Evolutionary conservation across 2,888 invertebrate species (phyloP).

Genomic region (Tortricodes alternella): DNA sequence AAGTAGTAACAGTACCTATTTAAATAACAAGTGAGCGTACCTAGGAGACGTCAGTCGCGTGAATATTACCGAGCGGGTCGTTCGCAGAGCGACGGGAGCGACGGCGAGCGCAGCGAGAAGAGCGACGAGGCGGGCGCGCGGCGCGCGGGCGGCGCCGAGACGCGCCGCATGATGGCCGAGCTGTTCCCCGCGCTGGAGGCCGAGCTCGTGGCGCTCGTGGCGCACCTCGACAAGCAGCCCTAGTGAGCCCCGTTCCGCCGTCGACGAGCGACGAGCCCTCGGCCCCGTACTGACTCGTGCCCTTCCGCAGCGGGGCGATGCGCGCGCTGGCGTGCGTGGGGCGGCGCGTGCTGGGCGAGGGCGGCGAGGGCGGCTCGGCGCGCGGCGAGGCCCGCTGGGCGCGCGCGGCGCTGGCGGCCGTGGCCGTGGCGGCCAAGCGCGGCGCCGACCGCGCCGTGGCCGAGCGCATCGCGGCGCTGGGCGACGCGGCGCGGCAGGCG

Average conservation of each 20-base stretch:
- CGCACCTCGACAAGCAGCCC: conserved; percentile 92
- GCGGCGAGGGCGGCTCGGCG: conserved; percentile 86
- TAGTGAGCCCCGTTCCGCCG: conserved; percentile 86
- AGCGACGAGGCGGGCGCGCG: conserved; percentile 34
- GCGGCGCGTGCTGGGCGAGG: conserved; percentile 96
- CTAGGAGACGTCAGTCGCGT: too few species aligned
- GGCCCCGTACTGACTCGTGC: background rate
- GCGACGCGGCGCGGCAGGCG: conserved; percentile 78
- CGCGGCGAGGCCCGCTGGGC: conserved; percentile 57
- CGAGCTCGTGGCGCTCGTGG: conserved; percentile 93
- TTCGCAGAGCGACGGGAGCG: conserved; percentile 45
- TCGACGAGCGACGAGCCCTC: background rate
- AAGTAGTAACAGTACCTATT: too few species aligned
- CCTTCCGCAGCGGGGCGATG: conserved; percentile 91
- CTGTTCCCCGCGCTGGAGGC: conserved; percentile 94
- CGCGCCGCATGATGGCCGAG: conserved; percentile 92
- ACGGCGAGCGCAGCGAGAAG: conserved; percentile 45
- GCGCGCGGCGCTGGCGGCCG: conserved; percentile 61
- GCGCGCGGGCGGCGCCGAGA: conserved; percentile 75
- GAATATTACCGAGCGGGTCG: background rate
- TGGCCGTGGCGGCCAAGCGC: conserved; percentile 68
- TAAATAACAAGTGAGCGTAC: too few species aligned
- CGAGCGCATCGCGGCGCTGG: conserved; percentile 90
- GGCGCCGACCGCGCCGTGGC: conserved; percentile 96
- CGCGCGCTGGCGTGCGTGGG: conserved; percentile 95